Base-by-base conservation (phyloP, 1,140 invertebrate species). In the Caerostris darwini region DNA sequence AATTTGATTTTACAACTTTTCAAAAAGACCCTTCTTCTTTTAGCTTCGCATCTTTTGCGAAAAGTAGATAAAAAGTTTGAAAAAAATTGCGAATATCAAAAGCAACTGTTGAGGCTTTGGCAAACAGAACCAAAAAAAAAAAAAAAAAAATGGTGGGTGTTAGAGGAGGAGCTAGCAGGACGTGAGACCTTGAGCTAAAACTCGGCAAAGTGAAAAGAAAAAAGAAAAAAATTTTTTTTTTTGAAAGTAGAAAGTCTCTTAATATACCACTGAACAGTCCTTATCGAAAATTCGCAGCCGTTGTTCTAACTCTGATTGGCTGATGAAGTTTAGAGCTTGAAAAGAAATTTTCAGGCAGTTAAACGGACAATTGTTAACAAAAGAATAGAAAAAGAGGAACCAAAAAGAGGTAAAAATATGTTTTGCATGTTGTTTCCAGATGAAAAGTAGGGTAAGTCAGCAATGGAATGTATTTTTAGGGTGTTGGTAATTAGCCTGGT, bases 1-100 rank as follows among this genome's bases (percentile, higher is more conserved):
- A 87, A 87, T 87, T 87, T 87, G 85, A 87, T 87, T 87, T 87
- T 87, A 87, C 59, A 87, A 64, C 85, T 64, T 64, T 87, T 87
- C 57, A 64, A 87, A 87, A 87, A 87, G 57, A 7, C n/a, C 5
- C 10, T 61, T 50, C n/a, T n/a, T 83, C 19, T 83, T 83, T 58
- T 56, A 83, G 17, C 82, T 14, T 17, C 17, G 71, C 71, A 77
- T 57, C 54, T 56, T 83, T 58, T 19, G 53, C 17, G 53, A 57
- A 83, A 83, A 83, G 82, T 83, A 83, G 82, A 83, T 83, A 83
- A 83, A 83, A 83, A 83, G 82, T 83, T 83, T 34, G 56, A 10
- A 57, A 83, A 58, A 83, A 58, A 57, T 83, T n/a, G 8, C n/a
- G 82, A 83, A 83, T 83, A 83, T 83, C 82, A 83, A 56, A 56